A percentile compares a stretch with the other conserved stretches of the same genome.
Conservation (phyloP, 1,140 invertebrate genomes). For the Drosophila sulfurigaster region DNA sequence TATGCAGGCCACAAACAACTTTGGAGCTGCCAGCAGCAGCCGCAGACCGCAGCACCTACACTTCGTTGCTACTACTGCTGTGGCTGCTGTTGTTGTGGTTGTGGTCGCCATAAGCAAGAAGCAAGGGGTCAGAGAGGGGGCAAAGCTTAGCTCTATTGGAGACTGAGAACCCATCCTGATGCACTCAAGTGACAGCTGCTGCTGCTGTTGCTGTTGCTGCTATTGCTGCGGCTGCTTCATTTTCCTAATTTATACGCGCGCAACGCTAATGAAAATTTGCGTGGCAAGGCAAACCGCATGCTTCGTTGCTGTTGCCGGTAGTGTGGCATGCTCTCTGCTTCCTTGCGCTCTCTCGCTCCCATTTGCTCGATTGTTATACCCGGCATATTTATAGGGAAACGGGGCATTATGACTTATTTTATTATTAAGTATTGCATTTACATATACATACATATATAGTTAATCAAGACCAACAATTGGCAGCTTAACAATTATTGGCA, state of each 20-base stretch:
- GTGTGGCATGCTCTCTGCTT: not conserved
- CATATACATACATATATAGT: too few relatives aligned
- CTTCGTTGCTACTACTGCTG: slow-evolving; percentile 32
- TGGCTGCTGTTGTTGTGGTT: slow-evolving; percentile 60
- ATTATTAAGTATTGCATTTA: too few relatives aligned
- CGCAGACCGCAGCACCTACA: slow-evolving; percentile 69
- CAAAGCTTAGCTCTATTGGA: slow-evolving; percentile 16
- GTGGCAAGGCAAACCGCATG: slow-evolving; percentile 68
- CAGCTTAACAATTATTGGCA: too few relatives aligned
- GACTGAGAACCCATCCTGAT: slow-evolving; percentile 15
- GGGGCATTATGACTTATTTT: too few relatives aligned
- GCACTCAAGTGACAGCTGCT: slow-evolving; percentile 34
- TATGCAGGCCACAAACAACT: slow-evolving; percentile 65
- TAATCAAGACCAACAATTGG: too few relatives aligned
- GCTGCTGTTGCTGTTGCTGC: slow-evolving; percentile 39
- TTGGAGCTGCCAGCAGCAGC: slow-evolving; percentile 44
- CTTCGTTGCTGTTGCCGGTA: slow-evolving; percentile 50
- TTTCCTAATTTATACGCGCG: slow-evolving; percentile 81
- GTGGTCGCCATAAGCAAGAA: slow-evolving; percentile 19
- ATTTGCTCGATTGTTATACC: too few relatives aligned
- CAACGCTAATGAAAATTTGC: slow-evolving; percentile 81
- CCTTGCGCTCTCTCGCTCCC: not conserved
- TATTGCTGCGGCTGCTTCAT: slow-evolving; percentile 69
- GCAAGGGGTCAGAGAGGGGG: not conserved
- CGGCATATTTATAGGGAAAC: too few relatives aligned